These are phyloP conservation scores for Zhengitettix transpicula DNA, from an alignment of 2,888 invertebrate species.

Conservation along the genomic window DNA sequence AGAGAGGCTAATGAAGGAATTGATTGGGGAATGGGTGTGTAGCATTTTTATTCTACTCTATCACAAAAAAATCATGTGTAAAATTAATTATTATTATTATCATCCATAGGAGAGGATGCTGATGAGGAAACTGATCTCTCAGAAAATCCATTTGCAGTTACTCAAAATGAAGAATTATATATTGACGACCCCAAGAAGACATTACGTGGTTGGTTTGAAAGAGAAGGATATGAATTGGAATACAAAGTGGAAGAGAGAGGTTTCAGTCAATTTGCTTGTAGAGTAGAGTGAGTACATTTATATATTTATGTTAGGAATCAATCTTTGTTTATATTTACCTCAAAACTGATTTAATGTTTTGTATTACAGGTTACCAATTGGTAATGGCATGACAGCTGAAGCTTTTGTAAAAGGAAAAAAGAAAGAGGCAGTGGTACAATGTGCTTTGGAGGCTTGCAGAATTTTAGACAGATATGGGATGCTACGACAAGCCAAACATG, in stretches of 20 bases:
- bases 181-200: conserved; percentile 92
- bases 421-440: conserved; percentile 82
- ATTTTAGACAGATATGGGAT: conserved; percentile 77
- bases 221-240: conserved; percentile 71
- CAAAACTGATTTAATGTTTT: neutral
- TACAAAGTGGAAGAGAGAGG: conserved; percentile 80
- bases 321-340: too few species aligned
- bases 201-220: conserved; percentile 81
- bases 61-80: neutral
- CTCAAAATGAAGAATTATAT: conserved; percentile 76
- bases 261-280: conserved; percentile 71
- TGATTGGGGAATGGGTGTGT: conserved; percentile 80
- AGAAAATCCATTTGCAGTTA: conserved; percentile 69
- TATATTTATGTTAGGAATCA: neutral
- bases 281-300: conserved; percentile 32
- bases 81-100: neutral
- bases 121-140: conserved; percentile 67
- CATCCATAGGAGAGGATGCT: conserved; percentile 54
- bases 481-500: conserved; percentile 71
- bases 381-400: conserved; percentile 65
- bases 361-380: conserved; percentile 57
- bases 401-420: conserved; percentile 80
- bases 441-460: conserved; percentile 88
- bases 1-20: conserved; percentile 53
- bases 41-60: neutral